Base-by-base conservation (phyloP, 2,888 invertebrate genomes). In the Dusona sp. region DNA sequence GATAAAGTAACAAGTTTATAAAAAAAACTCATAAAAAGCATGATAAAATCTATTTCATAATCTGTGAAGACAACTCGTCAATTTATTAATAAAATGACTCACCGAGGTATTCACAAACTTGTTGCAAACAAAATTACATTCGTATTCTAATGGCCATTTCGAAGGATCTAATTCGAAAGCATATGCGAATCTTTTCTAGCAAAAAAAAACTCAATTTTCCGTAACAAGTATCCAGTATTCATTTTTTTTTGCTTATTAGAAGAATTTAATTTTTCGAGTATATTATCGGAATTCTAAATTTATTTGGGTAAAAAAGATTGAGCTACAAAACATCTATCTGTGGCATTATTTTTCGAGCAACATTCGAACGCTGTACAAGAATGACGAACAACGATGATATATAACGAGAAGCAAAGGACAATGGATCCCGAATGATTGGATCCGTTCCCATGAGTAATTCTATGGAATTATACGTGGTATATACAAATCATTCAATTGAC, bases 361-460 rank as follows among this genome's bases (percentile, higher is more conserved):
- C 73, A 77, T 75, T 73, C 70, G 64, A 25, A 54, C 57, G 51
- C 67, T 57, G 64, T 38, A 54, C 33, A 36, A 36, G 33, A 82
- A 70, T 48, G 61, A 80, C 64, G 70, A 74, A 57, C 22, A 64
- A 45, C 64, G 33, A 48, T 11, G 65, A 51, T 6, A 45, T 22
- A 22, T 65, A 83, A 78, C 75, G 75, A 70, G 72, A 73, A 51
- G 25, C 45, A 16, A 64, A 85, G 85, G 88, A 89, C 88, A 89
- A 92, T 91, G 87, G 88, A 88, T 90, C 89, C 89, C 88, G 90
- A 90, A 89, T 89, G 89, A 91, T 89, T 86, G 88, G 86, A 88
- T 88, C 90, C 91, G 83, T 89, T 90, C 90, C 90, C 89, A 91
- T 87, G 86, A 86, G 81, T 85, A 75, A 75, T 74, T 57, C 78